Conservation (phyloP, 2,888 invertebrate genomes). For the Limulus polyphemus region DNA sequence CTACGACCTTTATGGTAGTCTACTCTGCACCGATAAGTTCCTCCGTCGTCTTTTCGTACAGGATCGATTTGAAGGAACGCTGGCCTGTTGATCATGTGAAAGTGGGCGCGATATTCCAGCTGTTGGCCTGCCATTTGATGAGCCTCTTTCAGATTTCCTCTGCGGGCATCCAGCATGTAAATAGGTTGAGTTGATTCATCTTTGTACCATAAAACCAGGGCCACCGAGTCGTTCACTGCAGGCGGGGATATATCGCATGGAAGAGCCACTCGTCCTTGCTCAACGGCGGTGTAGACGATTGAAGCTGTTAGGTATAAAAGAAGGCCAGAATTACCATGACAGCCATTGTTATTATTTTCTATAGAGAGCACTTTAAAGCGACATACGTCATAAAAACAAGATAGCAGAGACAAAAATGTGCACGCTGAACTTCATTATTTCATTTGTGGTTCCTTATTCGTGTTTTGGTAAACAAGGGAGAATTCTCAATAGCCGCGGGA, state of each 20-base stretch:
- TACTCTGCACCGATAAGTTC: constrained; percentile 71
- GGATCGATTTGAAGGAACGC: constrained; percentile 25
- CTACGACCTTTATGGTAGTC: constrained; percentile 42
- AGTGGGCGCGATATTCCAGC: constrained; percentile 23
- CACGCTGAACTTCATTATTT: too few species aligned
- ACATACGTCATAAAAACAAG: too few species aligned
- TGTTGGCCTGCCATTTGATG: constrained; percentile 20
- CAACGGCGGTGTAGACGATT: constrained; percentile 25
- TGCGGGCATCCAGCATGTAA: constrained; percentile 43
- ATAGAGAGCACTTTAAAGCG: too few species aligned
- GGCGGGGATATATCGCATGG: constrained; percentile 26
- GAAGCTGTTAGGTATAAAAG: constrained; percentile 22
- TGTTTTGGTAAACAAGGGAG: too few species aligned
- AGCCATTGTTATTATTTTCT: too few species aligned
- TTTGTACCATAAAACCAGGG: constrained; percentile 75
- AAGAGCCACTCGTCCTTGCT: constrained; percentile 24
- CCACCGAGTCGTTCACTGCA: constrained; percentile 22
- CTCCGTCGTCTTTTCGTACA: constrained; percentile 48
- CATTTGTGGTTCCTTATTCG: too few species aligned
- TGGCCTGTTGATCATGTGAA: constrained; percentile 25
- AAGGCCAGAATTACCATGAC: too few species aligned
- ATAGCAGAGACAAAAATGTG: too few species aligned
- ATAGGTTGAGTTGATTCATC: constrained; percentile 69
- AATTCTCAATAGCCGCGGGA: too few species aligned
- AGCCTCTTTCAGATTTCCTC: constrained; percentile 23